Percentiles rank a stretch among this genome's conserved stretches.
Evolutionary conservation across 2,888 invertebrate species (phyloP).

Genomic region (Gymnocheta viridis): DNA sequence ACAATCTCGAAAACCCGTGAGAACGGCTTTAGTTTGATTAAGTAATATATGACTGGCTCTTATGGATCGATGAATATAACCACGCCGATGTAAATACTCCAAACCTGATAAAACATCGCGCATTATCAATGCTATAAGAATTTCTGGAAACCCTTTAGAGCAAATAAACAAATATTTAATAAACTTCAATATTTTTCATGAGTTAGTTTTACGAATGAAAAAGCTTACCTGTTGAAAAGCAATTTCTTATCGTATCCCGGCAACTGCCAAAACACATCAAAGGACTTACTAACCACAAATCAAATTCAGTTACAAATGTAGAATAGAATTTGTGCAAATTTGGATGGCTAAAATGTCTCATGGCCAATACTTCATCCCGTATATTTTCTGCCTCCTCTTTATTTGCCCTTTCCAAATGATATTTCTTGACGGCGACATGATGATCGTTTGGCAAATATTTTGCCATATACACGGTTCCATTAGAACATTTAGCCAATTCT

Average conservation of each 20-base stretch:
- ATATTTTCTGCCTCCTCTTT: constrained; percentile 84
- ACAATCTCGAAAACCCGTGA: constrained; percentile 91
- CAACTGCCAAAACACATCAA: constrained; percentile 93
- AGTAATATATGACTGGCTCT: constrained; percentile 92
- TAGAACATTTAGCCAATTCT: constrained; percentile 87
- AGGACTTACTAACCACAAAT: constrained; percentile 91
- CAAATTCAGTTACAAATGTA: constrained; percentile 89
- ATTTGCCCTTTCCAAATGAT: constrained; percentile 87
- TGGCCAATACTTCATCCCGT: constrained; percentile 90
- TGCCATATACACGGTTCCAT: constrained; percentile 88
- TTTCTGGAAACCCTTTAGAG: constrained; percentile 89
- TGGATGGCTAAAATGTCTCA: constrained; percentile 89
- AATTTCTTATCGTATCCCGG: constrained; percentile 88
- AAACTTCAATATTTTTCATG: not conserved
- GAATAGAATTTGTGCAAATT: constrained; percentile 90
- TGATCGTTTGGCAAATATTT: constrained; percentile 86
- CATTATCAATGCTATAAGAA: constrained; percentile 90
- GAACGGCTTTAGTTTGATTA: constrained; percentile 86
- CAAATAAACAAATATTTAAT: not conserved
- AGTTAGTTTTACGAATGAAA: not conserved
- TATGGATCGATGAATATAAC: constrained; percentile 93
- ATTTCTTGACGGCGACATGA: constrained; percentile 89
- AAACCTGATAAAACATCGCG: constrained; percentile 89
- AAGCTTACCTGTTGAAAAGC: constrained; percentile 84
- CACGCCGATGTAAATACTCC: constrained; percentile 92